Evolutionary conservation across 2,797 vertebrate genomes (phyloP).

Genomic region (Anisognathus igniventris): DNA sequence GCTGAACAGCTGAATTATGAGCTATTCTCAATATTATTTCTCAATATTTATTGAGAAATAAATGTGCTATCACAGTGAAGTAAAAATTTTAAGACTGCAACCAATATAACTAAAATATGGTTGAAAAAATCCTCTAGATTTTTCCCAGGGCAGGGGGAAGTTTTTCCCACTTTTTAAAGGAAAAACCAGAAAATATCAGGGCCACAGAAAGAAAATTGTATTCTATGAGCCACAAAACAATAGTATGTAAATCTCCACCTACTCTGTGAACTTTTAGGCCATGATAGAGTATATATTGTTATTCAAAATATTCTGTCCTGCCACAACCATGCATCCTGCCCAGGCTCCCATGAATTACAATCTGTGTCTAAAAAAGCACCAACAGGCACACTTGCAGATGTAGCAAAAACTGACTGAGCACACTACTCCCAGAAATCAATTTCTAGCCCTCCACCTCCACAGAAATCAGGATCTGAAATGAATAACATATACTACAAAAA

Average conservation of each 20-base stretch:
- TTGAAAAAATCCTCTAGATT: neutral
- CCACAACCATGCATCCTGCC: neutral
- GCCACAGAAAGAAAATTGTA: neutral
- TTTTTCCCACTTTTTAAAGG: neutral
- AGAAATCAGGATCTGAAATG: neutral
- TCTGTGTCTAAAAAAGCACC: neutral
- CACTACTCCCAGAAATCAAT: neutral
- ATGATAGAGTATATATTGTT: neutral
- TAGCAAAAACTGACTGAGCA: neutral
- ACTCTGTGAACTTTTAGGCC: neutral
- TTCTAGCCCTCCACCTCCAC: neutral
- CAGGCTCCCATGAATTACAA: neutral
- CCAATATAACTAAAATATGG: neutral
- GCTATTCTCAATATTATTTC: neutral
- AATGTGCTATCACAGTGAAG: neutral
- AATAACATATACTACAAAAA: neutral
- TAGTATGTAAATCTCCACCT: neutral
- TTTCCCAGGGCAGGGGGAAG: rapidly evolving
- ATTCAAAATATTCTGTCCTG: neutral
- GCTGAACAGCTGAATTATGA: neutral
- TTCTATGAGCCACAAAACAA: neutral
- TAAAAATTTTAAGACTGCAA: neutral
- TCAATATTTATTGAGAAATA: neutral
- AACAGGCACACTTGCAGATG: neutral
- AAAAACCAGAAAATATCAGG: neutral